A percentile compares a stretch with the other conserved stretches of the same genome.
phyloP scores from a whole-genome alignment of 2,797 vertebrate species.

The Urocyon cinereoargenteus region DNA sequence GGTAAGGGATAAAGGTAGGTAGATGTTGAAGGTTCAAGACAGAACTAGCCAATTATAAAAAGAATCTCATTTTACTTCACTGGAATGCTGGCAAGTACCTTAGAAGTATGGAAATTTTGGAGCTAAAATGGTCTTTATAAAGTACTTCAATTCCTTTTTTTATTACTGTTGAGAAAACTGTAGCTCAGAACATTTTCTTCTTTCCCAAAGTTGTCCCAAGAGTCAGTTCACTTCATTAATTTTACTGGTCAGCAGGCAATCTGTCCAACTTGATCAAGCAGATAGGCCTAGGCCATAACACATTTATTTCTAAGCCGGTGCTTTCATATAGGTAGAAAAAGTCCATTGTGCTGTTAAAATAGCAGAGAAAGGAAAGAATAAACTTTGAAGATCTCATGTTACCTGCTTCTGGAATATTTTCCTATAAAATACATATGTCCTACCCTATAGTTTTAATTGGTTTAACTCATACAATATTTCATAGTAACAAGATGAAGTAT shows the following conservation, averaged over 20 bases:
- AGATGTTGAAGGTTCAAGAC: not conserved
- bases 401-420: not conserved
- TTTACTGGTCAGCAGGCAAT: constrained; percentile 8
- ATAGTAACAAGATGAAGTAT: not conserved
- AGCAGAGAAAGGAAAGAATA: not conserved
- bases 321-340: not conserved
- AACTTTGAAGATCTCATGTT: not conserved
- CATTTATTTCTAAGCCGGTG: constrained; percentile 16
- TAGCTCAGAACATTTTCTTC: constrained; percentile 51
- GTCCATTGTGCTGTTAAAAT: not conserved
- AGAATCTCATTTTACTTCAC: not conserved
- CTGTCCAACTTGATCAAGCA: not conserved
- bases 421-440: not conserved
- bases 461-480: constrained; percentile 15
- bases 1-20: not conserved
- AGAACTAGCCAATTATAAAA: not conserved
- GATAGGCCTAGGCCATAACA: not conserved
- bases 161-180: not conserved
- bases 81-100: not conserved
- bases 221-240: not conserved
- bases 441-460: not conserved
- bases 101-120: constrained; percentile 31
- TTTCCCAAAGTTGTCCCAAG: not conserved
- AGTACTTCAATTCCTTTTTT: not conserved
- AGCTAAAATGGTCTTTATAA: constrained; percentile 17